phyloP scores from a whole-genome alignment of 53 echinoderm and acorn worm species.

The Glandiceps talaboti region DNA sequence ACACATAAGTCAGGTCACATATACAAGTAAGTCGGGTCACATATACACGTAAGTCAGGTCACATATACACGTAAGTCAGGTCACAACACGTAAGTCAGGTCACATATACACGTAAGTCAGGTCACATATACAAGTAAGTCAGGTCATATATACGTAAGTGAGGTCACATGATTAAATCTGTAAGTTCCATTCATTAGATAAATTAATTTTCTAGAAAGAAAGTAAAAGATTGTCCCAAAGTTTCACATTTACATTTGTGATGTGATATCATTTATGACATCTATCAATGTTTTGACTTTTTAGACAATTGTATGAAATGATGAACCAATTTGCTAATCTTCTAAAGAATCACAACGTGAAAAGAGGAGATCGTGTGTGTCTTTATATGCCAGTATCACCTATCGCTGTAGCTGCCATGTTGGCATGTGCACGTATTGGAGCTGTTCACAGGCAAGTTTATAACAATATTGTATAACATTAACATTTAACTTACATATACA shows the following conservation, averaged over 20 bases:
- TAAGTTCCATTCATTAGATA: too few relatives aligned
- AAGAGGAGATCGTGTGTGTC: constrained; percentile 83
- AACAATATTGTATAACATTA: constrained; percentile 75
- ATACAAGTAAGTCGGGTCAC: too few relatives aligned
- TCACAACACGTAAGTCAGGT: too few relatives aligned
- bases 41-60: too few relatives aligned
- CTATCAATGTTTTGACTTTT: neutral
- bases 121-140: too few relatives aligned
- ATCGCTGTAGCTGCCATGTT: constrained; percentile 86
- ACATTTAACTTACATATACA: too few relatives aligned
- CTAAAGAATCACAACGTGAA: constrained; percentile 66
- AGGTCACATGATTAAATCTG: too few relatives aligned
- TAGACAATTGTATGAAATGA: constrained; percentile 92
- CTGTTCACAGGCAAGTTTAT: constrained; percentile 65
- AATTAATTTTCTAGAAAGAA: too few relatives aligned
- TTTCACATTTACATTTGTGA: neutral
- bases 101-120: too few relatives aligned
- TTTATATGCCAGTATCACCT: constrained; percentile 94
- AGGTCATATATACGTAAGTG: too few relatives aligned
- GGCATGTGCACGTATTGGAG: constrained; percentile 93
- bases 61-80: too few relatives aligned
- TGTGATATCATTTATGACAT: neutral
- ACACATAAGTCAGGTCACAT: too few relatives aligned
- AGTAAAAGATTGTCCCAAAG: neutral
- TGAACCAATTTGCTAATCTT: constrained; percentile 78